These are phyloP conservation scores for Acanthosepion lycidas DNA, from an alignment of 2,888 invertebrate genomes.

Conservation along the genomic window DNA sequence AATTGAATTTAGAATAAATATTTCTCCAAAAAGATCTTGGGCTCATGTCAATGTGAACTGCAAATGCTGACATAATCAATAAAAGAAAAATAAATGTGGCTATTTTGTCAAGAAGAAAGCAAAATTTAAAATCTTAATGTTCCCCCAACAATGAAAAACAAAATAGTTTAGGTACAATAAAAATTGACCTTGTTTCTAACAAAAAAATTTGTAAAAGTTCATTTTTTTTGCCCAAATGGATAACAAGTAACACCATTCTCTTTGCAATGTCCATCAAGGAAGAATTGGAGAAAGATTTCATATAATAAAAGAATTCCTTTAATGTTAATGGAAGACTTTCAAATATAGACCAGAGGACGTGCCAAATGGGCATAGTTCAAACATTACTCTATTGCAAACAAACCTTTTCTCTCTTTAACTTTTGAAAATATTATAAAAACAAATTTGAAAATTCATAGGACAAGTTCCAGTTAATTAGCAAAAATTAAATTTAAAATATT, in stretches of 20 bases:
- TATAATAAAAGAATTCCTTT: neutral
- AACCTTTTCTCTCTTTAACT: too few species aligned
- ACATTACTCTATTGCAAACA: neutral
- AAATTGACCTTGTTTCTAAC: neutral
- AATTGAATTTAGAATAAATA: too few species aligned
- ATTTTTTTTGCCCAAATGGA: neutral
- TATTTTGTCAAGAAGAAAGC: neutral
- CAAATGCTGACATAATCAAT: too few species aligned
- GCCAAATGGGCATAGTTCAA: neutral
- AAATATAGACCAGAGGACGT: neutral
- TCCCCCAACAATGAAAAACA: neutral
- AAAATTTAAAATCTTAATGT: neutral
- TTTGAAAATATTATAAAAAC: too few species aligned
- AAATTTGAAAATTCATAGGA: too few species aligned
- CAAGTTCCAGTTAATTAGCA: too few species aligned
- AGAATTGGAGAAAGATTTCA: neutral
- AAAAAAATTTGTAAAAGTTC: neutral
- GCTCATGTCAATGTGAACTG: too few species aligned
- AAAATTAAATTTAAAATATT: neutral
- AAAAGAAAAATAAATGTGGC: neutral
- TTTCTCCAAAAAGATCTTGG: too few species aligned
- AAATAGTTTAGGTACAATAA: neutral
- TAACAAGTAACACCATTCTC: neutral
- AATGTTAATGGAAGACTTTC: neutral
- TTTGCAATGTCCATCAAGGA: neutral